A percentile compares a stretch with the other conserved stretches of the same genome.
Conservation (phyloP, 2,888 invertebrate genomes). For the Perizoma affinitatum region DNA sequence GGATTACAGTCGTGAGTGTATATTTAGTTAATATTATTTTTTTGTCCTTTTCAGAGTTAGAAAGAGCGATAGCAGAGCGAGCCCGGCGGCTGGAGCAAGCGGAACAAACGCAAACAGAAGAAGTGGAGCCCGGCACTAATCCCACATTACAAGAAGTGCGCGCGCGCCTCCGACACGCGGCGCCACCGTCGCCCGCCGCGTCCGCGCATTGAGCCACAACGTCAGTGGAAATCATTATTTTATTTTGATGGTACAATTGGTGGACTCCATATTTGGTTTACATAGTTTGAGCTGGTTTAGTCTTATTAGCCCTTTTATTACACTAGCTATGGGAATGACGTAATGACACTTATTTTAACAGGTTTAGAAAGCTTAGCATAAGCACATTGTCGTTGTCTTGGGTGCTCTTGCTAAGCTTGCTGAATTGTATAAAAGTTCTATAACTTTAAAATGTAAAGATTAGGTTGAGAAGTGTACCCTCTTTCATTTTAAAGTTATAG, state of each 20-base stretch:
- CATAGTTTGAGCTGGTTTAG: too few species aligned
- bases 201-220: slow-evolving; percentile 61
- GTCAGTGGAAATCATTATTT: slow-evolving; percentile 7
- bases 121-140: slow-evolving; percentile 68
- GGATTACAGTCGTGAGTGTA: too few species aligned
- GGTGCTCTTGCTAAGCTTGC: too few species aligned
- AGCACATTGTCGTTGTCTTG: too few species aligned
- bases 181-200: slow-evolving; percentile 61
- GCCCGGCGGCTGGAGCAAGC: slow-evolving; percentile 82
- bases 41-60: slow-evolving; percentile 74
- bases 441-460: too few species aligned
- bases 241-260: background rate
- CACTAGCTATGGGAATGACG: too few species aligned
- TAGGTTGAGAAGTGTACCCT: too few species aligned
- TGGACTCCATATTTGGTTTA: background rate
- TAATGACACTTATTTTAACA: too few species aligned
- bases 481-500: too few species aligned
- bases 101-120: slow-evolving; percentile 57
- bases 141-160: slow-evolving; percentile 74
- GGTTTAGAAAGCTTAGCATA: too few species aligned
- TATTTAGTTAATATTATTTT: slow-evolving; percentile 1
- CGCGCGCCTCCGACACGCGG: slow-evolving; percentile 76
- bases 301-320: too few species aligned
- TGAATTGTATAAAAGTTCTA: too few species aligned
- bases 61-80: slow-evolving; percentile 85